phyloP scores from a whole-genome alignment of 2,797 vertebrate genomes.

The Oreortyx pictus region DNA sequence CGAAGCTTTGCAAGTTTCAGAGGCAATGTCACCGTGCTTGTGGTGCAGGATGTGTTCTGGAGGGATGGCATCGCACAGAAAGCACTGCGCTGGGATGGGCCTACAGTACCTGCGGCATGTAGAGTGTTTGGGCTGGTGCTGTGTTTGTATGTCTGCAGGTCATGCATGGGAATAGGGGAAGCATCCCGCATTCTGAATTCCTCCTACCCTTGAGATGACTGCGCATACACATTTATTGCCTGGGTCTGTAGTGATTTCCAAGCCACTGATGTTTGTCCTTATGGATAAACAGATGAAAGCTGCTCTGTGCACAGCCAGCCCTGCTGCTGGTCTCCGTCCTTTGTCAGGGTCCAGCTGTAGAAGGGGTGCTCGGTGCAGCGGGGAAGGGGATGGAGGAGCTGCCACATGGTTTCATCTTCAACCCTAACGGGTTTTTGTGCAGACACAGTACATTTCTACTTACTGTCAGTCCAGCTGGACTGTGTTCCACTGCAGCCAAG shows the following conservation, averaged over 20 bases:
- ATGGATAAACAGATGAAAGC: not conserved
- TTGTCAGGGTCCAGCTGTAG: not conserved
- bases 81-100: constrained; percentile 25
- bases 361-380: not conserved
- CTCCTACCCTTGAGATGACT: not conserved
- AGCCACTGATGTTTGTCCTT: not conserved
- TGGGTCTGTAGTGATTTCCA: not conserved
- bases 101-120: not conserved
- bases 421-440: not conserved
- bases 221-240: not conserved
- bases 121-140: not conserved
- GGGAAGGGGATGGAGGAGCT: not conserved
- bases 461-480: not conserved
- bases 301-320: not conserved
- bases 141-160: not conserved
- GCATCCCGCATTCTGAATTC: not conserved
- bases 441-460: not conserved
- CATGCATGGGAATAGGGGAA: not conserved
- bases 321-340: not conserved
- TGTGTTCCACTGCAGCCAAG: not conserved
- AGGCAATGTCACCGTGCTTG: constrained; percentile 54
- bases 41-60: constrained; percentile 7
- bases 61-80: constrained; percentile 59
- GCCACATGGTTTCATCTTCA: constrained; percentile 3
- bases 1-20: constrained; percentile 68